These are phyloP conservation scores for Cantharis rustica DNA, from an alignment of 2,888 invertebrate species.

Conservation along the genomic window DNA sequence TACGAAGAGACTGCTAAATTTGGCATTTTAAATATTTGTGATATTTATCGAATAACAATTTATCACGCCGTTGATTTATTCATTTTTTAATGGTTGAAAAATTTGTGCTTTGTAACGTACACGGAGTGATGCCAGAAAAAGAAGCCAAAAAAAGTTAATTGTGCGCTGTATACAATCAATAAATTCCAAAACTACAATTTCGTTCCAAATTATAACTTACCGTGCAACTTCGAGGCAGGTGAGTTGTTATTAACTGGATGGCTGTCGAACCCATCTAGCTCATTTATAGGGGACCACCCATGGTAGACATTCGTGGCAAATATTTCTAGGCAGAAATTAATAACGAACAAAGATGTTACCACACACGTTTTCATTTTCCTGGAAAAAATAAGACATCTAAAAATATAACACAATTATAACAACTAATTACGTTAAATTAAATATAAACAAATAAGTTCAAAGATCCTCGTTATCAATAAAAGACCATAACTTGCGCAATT, in stretches of 20 bases:
- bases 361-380: constrained; percentile 31
- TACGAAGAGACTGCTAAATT: background rate
- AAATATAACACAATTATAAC: background rate
- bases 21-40: background rate
- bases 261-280: constrained; percentile 42
- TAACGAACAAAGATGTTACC: constrained; percentile 31
- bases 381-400: constrained; percentile 14
- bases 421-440: background rate
- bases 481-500: background rate
- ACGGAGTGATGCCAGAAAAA: background rate
- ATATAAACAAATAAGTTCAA: background rate
- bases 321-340: constrained; percentile 33
- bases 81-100: background rate
- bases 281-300: constrained; percentile 43
- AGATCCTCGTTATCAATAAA: background rate
- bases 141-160: background rate
- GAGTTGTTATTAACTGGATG: constrained; percentile 47
- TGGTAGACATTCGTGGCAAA: constrained; percentile 33
- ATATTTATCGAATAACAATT: background rate
- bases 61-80: background rate
- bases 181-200: background rate
- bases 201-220: constrained; percentile 38
- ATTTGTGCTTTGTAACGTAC: background rate
- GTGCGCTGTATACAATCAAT: background rate
- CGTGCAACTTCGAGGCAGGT: constrained; percentile 48